Conservation (phyloP, 2,797 vertebrate genomes). For the Helostoma temminkii region DNA sequence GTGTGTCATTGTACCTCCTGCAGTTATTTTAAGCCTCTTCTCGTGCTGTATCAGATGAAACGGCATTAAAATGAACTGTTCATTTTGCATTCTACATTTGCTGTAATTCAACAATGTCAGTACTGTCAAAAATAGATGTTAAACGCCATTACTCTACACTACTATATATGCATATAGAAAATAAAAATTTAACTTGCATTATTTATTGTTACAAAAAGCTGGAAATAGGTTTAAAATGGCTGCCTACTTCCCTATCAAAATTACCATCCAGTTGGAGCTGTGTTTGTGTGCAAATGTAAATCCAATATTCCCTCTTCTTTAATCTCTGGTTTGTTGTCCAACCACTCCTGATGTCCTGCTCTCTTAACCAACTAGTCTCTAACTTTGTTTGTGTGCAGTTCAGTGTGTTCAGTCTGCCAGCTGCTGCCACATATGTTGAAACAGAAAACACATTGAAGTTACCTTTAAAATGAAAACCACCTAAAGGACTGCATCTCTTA, state of each 20-base stretch:
- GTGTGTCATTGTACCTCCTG: conserved; percentile 11
- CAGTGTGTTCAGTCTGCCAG: too few relatives aligned
- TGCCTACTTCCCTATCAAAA: too few relatives aligned
- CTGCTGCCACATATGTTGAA: background rate
- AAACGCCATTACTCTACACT: background rate
- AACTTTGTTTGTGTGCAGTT: too few relatives aligned
- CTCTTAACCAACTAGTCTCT: too few relatives aligned
- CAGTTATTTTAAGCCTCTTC: conserved; percentile 14
- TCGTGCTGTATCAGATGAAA: conserved; percentile 25
- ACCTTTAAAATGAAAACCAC: background rate
- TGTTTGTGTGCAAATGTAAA: background rate
- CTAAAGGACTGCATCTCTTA: background rate
- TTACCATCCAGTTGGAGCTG: background rate
- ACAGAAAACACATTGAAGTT: background rate
- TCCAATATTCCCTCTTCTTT: background rate
- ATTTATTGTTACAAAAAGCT: too few relatives aligned
- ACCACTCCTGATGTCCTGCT: too few relatives aligned
- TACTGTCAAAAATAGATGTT: background rate
- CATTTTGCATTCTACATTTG: background rate
- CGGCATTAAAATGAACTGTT: conserved; percentile 1
- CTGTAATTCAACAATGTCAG: too few relatives aligned
- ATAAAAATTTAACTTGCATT: too few relatives aligned
- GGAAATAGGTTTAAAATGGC: too few relatives aligned
- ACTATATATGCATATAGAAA: too few relatives aligned
- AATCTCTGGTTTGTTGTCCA: background rate